Base-by-base conservation (phyloP, 2,797 vertebrate species). In the Pseudochromis fuscus region DNA sequence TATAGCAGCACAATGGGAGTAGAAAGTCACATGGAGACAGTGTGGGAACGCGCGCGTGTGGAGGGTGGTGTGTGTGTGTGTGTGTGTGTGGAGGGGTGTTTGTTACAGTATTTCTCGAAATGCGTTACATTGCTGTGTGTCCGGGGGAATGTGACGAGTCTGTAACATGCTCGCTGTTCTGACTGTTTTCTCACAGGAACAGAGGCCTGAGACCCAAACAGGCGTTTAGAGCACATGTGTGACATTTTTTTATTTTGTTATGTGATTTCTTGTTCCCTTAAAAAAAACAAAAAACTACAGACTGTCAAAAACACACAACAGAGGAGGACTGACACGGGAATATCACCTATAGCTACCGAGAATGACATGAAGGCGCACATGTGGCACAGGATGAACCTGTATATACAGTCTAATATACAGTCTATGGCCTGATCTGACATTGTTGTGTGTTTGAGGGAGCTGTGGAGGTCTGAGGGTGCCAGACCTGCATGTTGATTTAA, bases 181-280 rank as follows among this genome's bases (percentile, higher is more conserved):
- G 48, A 73, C 82, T 86, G 87, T 91, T 89, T 94, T 94, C 93
- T 91, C 92, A 93, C 86, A 89, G 91, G 92, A 92, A 93, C n/a
- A 93, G 86, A 66, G 24, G 40, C 21, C 46, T 57, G 38, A 48
- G 62, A 66, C 58, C 46, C 84, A 58, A 75, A 77, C 79, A 81
- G 80, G 60, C 81, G 75, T 80, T 85, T 86, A 50, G 88, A 59
- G 73, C 77, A 44, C 68, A 74, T 15, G 68, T 89, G 87, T 61
- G 75, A 91, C 72, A 87, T 70, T 55, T 61, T 46, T 25, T 73
- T 56, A 13, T 23, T 31, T 76, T 50, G 50, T 55, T 31, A 45
- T 44, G 35, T 6, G 55, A 52, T 28, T 49, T 50, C 42, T 5
- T 59, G 50, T 49, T 24, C 37, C 33, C n/a, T n/a, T n/a, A n/a